phyloP scores from a whole-genome alignment of 2,888 invertebrate species.

The Taenaris catops region DNA sequence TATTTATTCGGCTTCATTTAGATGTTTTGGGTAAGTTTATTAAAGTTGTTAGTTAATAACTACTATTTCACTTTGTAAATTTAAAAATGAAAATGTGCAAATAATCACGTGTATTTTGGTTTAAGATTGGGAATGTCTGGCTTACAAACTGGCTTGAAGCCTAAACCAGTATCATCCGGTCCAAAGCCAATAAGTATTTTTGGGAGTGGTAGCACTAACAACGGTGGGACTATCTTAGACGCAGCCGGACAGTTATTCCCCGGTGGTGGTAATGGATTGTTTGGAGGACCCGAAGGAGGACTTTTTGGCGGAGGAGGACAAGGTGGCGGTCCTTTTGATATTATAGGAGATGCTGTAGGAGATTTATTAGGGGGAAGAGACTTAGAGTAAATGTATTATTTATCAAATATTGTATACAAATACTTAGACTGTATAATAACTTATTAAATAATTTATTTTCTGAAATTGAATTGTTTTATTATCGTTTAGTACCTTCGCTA shows the following conservation, averaged over 20 bases:
- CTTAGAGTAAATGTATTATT: too few species aligned
- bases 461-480: too few species aligned
- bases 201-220: conserved; percentile 43
- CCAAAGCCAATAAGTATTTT: conserved; percentile 61
- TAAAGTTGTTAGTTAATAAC: too few species aligned
- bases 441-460: conserved; percentile 8
- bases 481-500: too few species aligned
- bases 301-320: conserved; percentile 39
- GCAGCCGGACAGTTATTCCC: conserved; percentile 28
- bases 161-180: conserved; percentile 58
- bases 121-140: conserved; percentile 62
- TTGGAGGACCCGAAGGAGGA: conserved; percentile 24
- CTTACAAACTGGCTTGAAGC: conserved; percentile 64
- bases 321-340: conserved; percentile 53
- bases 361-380: conserved; percentile 43
- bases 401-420: too few species aligned
- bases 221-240: conserved; percentile 34
- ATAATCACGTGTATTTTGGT: too few species aligned
- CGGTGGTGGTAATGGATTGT: conserved; percentile 28
- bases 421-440: too few species aligned
- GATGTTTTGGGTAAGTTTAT: conserved; percentile 63
- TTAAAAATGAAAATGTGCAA: too few species aligned
- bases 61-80: too few species aligned
- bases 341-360: conserved; percentile 61
- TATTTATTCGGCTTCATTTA: conserved; percentile 76